Base-by-base conservation (phyloP, 2,888 invertebrate genomes). In the Aphodius sticticus region DNA sequence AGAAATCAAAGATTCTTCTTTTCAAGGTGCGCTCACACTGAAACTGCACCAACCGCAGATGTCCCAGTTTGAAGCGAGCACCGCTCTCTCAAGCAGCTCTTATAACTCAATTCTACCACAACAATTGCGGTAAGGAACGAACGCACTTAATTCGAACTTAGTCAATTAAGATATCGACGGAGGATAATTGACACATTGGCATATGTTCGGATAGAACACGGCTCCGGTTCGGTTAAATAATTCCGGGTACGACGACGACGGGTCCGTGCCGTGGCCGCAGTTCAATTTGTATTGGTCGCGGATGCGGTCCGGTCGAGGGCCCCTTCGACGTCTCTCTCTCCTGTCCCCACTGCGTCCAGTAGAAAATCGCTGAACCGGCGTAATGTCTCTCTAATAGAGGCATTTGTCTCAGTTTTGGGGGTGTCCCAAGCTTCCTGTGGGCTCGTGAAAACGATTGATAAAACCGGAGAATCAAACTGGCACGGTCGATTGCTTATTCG, bases 331-430 rank as follows among this genome's bases (percentile, higher is more conserved):
- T 53, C 26, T 9, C 53, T 12, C 53, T 53, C 53, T 53, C 6
- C 53, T 53, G 53, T 53, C 53, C 12, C 53, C 53, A 53, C 4
- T 53, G 53, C 53, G 53, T 53, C 53, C 53, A 53, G 53, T 53
- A 53, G 53, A 12, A 53, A 53, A 53, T 53, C 53, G 53, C 53
- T 53, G 53, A 53, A 53, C 53, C 53, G 53, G 53, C 53, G 53
- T 53, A 53, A 53, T 53, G 53, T 53, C 53, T 53, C 3, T 12
- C 53, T 53, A 53, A 53, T 53, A 53, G 53, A 53, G 53, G 53
- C 53, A 53, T 53, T 53, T 53, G 53, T 53, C 53, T 53, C 53
- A 53, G 53, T 53, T 53, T 53, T 53, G 53, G 53, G 53, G 53
- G 53, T 53, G 53, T 53, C 53, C 53, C 53, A 53, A 53, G 53